Evolutionary conservation across 2,888 invertebrate species (phyloP).

Genomic region (Pilophorus perplexus): DNA sequence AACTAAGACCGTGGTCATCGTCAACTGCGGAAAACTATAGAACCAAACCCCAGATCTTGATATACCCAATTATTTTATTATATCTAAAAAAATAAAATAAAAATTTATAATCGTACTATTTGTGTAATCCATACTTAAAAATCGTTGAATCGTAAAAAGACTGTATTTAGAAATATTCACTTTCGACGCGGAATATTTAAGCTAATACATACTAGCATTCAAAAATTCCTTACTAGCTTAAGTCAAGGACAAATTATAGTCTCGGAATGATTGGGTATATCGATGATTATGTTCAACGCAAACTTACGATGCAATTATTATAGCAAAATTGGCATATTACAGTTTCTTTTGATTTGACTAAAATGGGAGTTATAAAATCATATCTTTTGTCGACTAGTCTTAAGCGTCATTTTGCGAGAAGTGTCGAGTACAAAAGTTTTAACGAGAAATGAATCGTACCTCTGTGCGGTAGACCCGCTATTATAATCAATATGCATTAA

Average conservation of each 20-base stretch:
- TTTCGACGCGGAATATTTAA: slow-evolving; percentile 26
- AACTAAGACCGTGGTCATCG: slow-evolving; percentile 68
- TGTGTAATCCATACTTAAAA: slow-evolving; percentile 24
- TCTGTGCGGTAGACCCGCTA: slow-evolving; percentile 25
- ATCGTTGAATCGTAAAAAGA: slow-evolving; percentile 27
- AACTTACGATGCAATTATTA: no score
- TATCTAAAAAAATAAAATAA: slow-evolving; percentile 9
- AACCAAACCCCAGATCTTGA: slow-evolving; percentile 17
- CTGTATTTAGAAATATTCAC: slow-evolving; percentile 26
- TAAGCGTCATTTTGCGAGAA: slow-evolving; percentile 15
- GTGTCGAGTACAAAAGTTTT: no score
- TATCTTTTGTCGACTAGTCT: slow-evolving; percentile 37
- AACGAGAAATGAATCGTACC: slow-evolving; percentile 23
- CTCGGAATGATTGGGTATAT: slow-evolving; percentile 35
- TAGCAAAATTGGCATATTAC: no score
- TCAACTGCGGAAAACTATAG: slow-evolving; percentile 72
- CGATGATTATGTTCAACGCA: slow-evolving; percentile 7
- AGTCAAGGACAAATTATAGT: no score
- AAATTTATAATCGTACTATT: slow-evolving; percentile 24
- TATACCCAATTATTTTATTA: slow-evolving; percentile 40
- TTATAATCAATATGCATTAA: slow-evolving; percentile 34
- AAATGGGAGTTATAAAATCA: slow-evolving; percentile 25
- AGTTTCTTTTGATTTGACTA: no score
- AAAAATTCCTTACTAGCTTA: no score
- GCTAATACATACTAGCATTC: neutral